phyloP scores from a whole-genome alignment of 2,888 invertebrate genomes.

The Stenurella melanura region DNA sequence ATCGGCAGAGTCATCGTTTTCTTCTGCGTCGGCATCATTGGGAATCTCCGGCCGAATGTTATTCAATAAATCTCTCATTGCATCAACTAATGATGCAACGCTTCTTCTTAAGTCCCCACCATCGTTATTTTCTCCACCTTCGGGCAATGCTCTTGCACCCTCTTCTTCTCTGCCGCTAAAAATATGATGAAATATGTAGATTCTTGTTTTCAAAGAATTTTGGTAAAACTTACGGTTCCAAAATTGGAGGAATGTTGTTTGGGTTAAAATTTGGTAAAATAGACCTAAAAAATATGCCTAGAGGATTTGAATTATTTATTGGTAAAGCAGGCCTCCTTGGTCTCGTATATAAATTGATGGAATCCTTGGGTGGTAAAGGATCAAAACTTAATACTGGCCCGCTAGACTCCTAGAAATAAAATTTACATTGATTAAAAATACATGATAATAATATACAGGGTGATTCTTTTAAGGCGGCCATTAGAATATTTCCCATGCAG shows the following conservation, averaged over 20 bases:
- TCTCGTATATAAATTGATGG: slow-evolving; percentile 82
- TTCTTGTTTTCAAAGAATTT: neutral
- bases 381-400: slow-evolving; percentile 84
- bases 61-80: slow-evolving; percentile 83
- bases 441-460: too few relatives aligned
- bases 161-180: slow-evolving; percentile 63
- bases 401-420: slow-evolving; percentile 68
- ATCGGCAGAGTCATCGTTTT: slow-evolving; percentile 74
- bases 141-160: slow-evolving; percentile 69
- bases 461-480: too few relatives aligned
- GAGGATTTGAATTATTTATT: slow-evolving; percentile 66
- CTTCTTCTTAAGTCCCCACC: slow-evolving; percentile 78
- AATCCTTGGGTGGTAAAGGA: slow-evolving; percentile 86
- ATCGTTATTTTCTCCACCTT: slow-evolving; percentile 65
- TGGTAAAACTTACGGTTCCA: slow-evolving; percentile 60
- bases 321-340: slow-evolving; percentile 67
- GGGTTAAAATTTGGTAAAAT: slow-evolving; percentile 81
- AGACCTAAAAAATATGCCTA: slow-evolving; percentile 82
- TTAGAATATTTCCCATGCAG: too few relatives aligned
- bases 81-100: slow-evolving; percentile 81
- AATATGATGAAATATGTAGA: slow-evolving; percentile 1
- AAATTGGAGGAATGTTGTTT: slow-evolving; percentile 58
- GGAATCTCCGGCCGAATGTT: slow-evolving; percentile 79
- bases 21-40: slow-evolving; percentile 74
- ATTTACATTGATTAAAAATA: slow-evolving; percentile 2